A percentile compares a stretch with the other conserved stretches of the same genome.
Conservation (phyloP, 2,888 invertebrate genomes). For the Lochmaea capreae region DNA sequence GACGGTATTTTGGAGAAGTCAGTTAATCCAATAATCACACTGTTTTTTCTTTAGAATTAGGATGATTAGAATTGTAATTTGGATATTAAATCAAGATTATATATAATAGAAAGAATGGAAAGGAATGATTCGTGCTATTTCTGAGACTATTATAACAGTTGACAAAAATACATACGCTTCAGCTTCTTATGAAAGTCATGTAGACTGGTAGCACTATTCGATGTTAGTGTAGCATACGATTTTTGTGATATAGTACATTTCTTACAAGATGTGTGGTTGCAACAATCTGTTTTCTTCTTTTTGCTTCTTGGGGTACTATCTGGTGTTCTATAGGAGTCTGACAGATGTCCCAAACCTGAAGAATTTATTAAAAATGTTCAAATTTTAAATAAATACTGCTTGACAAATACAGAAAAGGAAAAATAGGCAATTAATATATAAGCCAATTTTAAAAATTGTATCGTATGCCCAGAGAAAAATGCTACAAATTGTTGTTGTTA, state of each 20-base stretch:
- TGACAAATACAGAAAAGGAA: background rate
- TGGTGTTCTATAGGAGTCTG: conserved; percentile 16
- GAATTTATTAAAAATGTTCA: background rate
- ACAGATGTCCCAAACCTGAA: conserved; percentile 11
- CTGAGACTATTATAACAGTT: too few relatives aligned
- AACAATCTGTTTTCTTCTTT: conserved; percentile 17
- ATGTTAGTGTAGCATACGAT: conserved; percentile 28
- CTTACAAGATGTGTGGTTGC: background rate
- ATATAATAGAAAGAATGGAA: too few relatives aligned
- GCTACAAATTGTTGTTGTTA: too few relatives aligned
- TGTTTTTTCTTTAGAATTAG: too few relatives aligned
- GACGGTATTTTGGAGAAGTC: too few relatives aligned
- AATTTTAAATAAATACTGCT: background rate
- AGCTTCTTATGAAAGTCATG: conserved; percentile 45
- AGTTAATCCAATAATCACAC: too few relatives aligned
- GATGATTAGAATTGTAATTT: too few relatives aligned
- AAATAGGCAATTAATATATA: too few relatives aligned
- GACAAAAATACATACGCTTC: conserved; percentile 37
- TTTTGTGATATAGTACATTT: conserved; percentile 9
- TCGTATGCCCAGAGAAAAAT: too few relatives aligned
- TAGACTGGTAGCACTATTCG: conserved; percentile 42
- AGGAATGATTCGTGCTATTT: too few relatives aligned
- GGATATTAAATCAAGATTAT: too few relatives aligned
- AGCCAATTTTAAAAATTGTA: too few relatives aligned
- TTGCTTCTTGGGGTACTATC: conserved; percentile 16